phyloP scores from a whole-genome alignment of 92 coral and sea anemone genomes.

The Epizoanthus ramosus region DNA sequence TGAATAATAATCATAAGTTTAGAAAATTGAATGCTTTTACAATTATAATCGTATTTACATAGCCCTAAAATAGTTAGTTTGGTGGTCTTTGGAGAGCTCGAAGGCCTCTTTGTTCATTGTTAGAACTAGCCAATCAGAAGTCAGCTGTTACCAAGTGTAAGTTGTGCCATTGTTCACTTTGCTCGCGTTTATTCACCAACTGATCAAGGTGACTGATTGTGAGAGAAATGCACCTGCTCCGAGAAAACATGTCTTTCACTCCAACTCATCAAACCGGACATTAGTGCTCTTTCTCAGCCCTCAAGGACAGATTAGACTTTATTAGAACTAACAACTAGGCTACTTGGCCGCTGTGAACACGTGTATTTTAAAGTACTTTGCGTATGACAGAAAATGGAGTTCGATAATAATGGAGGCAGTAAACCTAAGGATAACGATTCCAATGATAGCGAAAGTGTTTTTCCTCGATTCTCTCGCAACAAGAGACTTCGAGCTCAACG shows the following conservation, averaged over 20 bases:
- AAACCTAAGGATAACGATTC: constrained; percentile 3
- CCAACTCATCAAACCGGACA: constrained; percentile 38
- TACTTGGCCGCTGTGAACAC: neutral
- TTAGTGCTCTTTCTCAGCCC: constrained; percentile 31
- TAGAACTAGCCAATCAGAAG: constrained; percentile 19
- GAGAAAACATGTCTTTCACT: constrained; percentile 22
- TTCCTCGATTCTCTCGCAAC: constrained; percentile 34
- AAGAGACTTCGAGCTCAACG: constrained; percentile 50
- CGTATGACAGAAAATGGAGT: constrained; percentile 25
- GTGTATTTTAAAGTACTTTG: constrained; percentile 17
- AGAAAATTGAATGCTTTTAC: constrained; percentile 29
- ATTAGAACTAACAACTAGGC: constrained; percentile 9
- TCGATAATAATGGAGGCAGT: neutral
- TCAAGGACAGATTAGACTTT: constrained; percentile 21
- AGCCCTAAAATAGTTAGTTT: constrained; percentile 26
- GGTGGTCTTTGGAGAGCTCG: constrained; percentile 19
- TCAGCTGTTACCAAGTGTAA: constrained; percentile 30
- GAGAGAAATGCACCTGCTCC: constrained; percentile 45
- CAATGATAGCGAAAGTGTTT: neutral
- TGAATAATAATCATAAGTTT: constrained; percentile 3
- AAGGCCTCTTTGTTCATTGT: constrained; percentile 33
- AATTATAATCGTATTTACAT: constrained; percentile 26
- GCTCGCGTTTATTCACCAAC: constrained; percentile 43
- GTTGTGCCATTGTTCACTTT: neutral
- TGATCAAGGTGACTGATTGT: constrained; percentile 44